Evolutionary conservation across 2,888 invertebrate species (phyloP).

Genomic region (Trachelus tabidus): DNA sequence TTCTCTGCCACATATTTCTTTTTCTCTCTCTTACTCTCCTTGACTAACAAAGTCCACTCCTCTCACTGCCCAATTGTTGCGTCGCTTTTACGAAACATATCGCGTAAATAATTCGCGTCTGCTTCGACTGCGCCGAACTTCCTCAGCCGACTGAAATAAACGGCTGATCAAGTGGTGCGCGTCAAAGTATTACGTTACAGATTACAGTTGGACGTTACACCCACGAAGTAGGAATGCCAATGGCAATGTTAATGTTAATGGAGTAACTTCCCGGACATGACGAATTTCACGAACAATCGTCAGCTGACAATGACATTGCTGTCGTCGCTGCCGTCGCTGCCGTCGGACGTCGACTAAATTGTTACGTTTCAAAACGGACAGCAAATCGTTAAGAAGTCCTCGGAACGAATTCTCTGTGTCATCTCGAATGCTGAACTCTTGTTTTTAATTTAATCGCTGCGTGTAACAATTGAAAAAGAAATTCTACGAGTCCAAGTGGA

Average conservation of each 20-base stretch:
- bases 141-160: slow-evolving; percentile 21
- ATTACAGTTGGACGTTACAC: slow-evolving; percentile 30
- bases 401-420: neutral
- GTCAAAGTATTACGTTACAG: slow-evolving; percentile 43
- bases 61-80: slow-evolving; percentile 1
- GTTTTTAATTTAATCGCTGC: neutral
- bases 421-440: neutral
- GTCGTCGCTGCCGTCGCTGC: slow-evolving; percentile 51
- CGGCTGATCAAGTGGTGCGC: slow-evolving; percentile 20
- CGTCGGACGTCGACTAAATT: neutral
- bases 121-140: neutral
- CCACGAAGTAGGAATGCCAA: slow-evolving; percentile 48
- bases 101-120: neutral
- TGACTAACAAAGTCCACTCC: neutral
- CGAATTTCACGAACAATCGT: slow-evolving; percentile 61
- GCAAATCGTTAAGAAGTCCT: neutral
- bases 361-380: neutral
- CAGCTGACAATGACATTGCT: slow-evolving; percentile 62
- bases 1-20: neutral
- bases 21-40: slow-evolving; percentile 7
- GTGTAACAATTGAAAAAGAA: neutral
- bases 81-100: neutral
- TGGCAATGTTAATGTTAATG: slow-evolving; percentile 60
- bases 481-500: neutral
- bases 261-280: slow-evolving; percentile 62